phyloP scores from a whole-genome alignment of 2,113 vertebrate genomes.

The Microcebus lehilahytsara region DNA sequence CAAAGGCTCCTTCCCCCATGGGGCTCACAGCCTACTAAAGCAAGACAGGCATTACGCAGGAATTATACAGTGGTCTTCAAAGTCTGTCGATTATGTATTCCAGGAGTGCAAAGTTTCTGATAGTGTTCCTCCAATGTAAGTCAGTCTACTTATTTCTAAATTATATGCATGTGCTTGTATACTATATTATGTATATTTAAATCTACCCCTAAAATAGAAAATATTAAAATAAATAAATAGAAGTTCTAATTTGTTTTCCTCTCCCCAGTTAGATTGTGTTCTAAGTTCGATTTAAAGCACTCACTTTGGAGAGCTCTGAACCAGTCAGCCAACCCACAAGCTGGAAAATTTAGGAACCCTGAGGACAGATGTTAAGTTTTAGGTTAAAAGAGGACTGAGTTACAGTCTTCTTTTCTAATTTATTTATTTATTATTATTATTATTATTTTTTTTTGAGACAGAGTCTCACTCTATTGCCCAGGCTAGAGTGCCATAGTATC shows the following conservation, averaged over 20 bases:
- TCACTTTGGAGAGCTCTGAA: not conserved
- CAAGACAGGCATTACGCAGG: not conserved
- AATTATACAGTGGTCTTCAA: not conserved
- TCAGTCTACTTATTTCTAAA: not conserved
- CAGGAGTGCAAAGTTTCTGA: not conserved
- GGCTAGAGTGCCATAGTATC: too few species aligned
- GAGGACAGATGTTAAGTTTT: not conserved
- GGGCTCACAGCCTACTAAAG: not conserved
- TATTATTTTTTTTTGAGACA: too few species aligned
- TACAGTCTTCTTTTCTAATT: not conserved
- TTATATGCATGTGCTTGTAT: not conserved
- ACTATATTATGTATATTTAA: not conserved
- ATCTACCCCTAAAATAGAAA: not conserved
- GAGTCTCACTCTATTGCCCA: too few species aligned
- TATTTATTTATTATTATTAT: too few species aligned
- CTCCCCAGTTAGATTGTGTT: not conserved
- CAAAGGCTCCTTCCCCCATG: not conserved
- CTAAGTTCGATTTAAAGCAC: not conserved
- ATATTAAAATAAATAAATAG: not conserved
- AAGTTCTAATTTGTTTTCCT: not conserved
- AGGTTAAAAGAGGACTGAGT: not conserved
- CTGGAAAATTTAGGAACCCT: not conserved
- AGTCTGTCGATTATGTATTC: not conserved
- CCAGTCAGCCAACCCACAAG: not conserved
- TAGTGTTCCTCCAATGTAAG: not conserved